phyloP scores from a whole-genome alignment of 2,797 vertebrate species.

The Lutjanus argentimaculatus region DNA sequence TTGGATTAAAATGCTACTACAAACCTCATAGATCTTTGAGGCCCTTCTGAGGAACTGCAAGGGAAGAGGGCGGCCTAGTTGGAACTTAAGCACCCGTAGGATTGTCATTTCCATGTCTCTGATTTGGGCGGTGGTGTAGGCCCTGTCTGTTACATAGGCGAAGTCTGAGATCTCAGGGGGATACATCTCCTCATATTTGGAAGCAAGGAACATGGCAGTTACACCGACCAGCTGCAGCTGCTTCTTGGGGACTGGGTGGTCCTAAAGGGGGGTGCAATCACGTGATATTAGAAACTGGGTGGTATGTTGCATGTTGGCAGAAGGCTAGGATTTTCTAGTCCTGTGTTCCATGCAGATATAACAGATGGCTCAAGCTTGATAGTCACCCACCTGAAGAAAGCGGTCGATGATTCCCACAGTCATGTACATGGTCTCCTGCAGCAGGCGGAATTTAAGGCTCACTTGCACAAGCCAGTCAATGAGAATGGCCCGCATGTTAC shows the following conservation, averaged over 20 bases:
- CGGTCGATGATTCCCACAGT: slow-evolving; percentile 89
- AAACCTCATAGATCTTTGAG: slow-evolving; percentile 87
- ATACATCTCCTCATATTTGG: slow-evolving; percentile 91
- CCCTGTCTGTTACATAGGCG: slow-evolving; percentile 86
- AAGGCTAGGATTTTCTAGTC: rapidly evolving
- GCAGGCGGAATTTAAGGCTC: slow-evolving; percentile 87
- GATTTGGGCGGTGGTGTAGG: slow-evolving; percentile 87
- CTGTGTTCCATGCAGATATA: rapidly evolving
- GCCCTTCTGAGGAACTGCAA: slow-evolving; percentile 88
- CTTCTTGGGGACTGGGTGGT: slow-evolving; percentile 87
- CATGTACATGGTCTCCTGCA: slow-evolving; percentile 94
- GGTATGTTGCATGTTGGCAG: too few species aligned
- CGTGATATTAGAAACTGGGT: neutral
- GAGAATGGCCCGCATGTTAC: slow-evolving; percentile 90
- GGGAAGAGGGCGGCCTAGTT: slow-evolving; percentile 85
- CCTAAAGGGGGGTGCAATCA: slow-evolving; percentile 66
- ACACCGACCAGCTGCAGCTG: slow-evolving; percentile 90
- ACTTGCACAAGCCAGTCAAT: slow-evolving; percentile 93
- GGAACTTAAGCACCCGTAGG: slow-evolving; percentile 83
- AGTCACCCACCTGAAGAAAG: slow-evolving; percentile 89
- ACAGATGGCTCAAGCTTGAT: rapidly evolving
- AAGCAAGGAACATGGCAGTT: slow-evolving; percentile 88
- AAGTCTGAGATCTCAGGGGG: slow-evolving; percentile 89
- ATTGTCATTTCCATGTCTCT: slow-evolving; percentile 87
- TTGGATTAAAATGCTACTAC: neutral